Evolutionary conservation across 23 tunicate genomes (phyloP).

Genomic region (Botrylloides violaceus): DNA sequence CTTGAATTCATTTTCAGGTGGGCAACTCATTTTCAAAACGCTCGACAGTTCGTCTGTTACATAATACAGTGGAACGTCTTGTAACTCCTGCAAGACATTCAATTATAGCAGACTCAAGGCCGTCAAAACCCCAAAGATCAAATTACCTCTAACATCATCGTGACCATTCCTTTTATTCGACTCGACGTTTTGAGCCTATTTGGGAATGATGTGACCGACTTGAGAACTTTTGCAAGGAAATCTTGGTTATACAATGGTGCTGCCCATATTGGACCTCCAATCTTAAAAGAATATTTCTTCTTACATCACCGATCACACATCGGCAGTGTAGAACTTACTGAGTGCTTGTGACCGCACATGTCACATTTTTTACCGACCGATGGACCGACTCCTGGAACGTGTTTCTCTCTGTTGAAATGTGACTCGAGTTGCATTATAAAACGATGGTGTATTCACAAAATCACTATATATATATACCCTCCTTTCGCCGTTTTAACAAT

Average conservation of each 20-base stretch:
- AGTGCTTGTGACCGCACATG: slow-evolving; percentile 51
- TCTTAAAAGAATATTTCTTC: slow-evolving; percentile 28
- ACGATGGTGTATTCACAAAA: not conserved
- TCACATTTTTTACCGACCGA: slow-evolving; percentile 50
- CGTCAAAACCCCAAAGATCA: not conserved
- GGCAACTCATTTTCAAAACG: slow-evolving; percentile 40
- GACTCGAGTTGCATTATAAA: not conserved
- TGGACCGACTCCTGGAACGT: slow-evolving; percentile 53
- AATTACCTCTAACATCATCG: slow-evolving; percentile 64
- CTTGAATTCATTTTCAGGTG: slow-evolving; percentile 23
- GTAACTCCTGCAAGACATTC: slow-evolving; percentile 59
- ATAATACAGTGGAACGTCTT: slow-evolving; percentile 83
- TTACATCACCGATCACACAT: not conserved
- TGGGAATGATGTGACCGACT: slow-evolving; percentile 33
- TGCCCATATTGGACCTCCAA: slow-evolving; percentile 94
- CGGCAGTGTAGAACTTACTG: slow-evolving; percentile 15
- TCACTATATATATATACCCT: not conserved
- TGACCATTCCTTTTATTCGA: slow-evolving; percentile 58
- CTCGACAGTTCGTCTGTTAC: slow-evolving; percentile 62
- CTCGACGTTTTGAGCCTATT: slow-evolving; percentile 37
- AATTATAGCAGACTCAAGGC: not conserved
- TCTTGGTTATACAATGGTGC: slow-evolving; percentile 50
- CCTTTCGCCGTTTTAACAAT: slow-evolving; percentile 6
- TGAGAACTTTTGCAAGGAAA: slow-evolving; percentile 34
- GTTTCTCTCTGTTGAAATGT: slow-evolving; percentile 26